Percentiles rank a stretch among this genome's conserved stretches.
Evolutionary conservation across 2,113 vertebrate genomes (phyloP).

Genomic region (Xenus cinereus): DNA sequence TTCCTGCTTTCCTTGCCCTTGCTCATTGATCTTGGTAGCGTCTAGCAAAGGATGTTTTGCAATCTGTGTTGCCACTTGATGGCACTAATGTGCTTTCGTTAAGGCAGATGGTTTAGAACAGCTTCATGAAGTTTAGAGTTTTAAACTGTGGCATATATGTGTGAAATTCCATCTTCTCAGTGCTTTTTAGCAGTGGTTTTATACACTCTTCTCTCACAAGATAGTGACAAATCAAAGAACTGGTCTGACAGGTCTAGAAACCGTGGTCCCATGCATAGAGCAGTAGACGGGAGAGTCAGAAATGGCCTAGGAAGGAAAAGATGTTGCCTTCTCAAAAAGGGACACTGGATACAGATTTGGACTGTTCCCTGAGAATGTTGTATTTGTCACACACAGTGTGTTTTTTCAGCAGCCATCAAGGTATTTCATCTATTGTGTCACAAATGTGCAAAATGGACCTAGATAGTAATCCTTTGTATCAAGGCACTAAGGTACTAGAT

Average conservation of each 20-base stretch:
- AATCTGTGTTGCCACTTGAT: slow-evolving; percentile 2
- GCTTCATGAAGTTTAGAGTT: not conserved
- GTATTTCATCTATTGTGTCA: not conserved
- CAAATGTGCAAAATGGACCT: not conserved
- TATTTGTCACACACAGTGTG: not conserved
- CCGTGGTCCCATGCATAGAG: not conserved
- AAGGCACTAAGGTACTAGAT: not conserved
- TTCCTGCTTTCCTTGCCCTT: not conserved
- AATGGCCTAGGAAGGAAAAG: not conserved
- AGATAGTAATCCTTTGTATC: not conserved
- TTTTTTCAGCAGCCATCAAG: not conserved
- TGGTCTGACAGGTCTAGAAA: not conserved
- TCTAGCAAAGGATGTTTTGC: not conserved
- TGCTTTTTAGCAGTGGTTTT: not conserved
- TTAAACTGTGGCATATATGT: not conserved
- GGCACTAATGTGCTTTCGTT: not conserved
- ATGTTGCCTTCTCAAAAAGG: not conserved
- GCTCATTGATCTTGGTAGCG: not conserved
- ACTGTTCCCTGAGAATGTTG: not conserved
- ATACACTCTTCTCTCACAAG: not conserved
- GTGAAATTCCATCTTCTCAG: not conserved
- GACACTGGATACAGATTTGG: not conserved
- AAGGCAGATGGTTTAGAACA: not conserved
- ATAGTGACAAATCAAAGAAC: not conserved
- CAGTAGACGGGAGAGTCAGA: not conserved